Conservation (phyloP, 2,113 vertebrate genomes). For the Prolemur simus region DNA sequence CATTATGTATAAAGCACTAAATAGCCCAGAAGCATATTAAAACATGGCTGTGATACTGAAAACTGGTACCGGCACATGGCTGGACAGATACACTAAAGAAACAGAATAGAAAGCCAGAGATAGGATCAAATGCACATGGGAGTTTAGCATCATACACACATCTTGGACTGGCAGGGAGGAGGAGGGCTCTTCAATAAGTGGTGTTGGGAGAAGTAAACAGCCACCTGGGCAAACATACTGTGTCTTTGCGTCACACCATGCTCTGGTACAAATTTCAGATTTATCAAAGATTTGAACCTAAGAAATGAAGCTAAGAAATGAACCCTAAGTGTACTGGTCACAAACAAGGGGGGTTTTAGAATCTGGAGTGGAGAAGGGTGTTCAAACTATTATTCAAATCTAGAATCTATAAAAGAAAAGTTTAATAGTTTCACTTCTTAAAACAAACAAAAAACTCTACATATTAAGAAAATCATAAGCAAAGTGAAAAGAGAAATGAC, state of each 20-base stretch:
- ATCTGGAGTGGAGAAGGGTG: not conserved
- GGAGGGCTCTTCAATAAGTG: not conserved
- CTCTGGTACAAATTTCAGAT: not conserved
- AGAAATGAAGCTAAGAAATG: not conserved
- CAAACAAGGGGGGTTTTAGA: not conserved
- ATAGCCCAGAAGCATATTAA: not conserved
- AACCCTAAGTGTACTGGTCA: not conserved
- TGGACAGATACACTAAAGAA: not conserved
- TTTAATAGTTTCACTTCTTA: not conserved
- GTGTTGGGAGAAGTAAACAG: not conserved
- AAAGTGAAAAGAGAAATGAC: not conserved
- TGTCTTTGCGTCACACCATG: not conserved
- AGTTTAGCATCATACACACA: too few species aligned
- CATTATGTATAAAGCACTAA: not conserved
- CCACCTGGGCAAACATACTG: not conserved
- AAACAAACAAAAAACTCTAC: not conserved
- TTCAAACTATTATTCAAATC: not conserved
- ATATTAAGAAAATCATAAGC: not conserved
- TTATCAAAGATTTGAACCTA: not conserved
- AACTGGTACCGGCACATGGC: not conserved
- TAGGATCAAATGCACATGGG: not conserved
- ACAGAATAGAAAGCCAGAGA: not conserved
- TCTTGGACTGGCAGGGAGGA: too few species aligned
- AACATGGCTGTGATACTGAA: not conserved
- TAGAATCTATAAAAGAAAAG: not conserved